Base-by-base conservation (phyloP, 2,797 vertebrate genomes). In the Chaetophractus vellerosus region DNA sequence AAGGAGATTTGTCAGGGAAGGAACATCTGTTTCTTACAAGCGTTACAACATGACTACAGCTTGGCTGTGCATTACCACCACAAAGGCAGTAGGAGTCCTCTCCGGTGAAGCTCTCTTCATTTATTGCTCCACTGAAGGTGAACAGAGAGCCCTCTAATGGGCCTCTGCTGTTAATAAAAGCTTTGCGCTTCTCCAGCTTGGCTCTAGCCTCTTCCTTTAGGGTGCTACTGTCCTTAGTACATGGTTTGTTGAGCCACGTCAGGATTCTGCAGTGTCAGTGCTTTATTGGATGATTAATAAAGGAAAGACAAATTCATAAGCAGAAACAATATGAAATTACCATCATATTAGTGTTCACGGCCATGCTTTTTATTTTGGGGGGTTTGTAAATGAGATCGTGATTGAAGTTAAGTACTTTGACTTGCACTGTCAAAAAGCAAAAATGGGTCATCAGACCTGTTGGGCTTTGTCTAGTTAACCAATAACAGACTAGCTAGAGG, bases 51-150 rank as follows among this genome's bases (percentile, higher is more conserved):
- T 98, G 98, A 98, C 98, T 98, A 99, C 98, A 98, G 98, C 98
- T 98, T 98, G 99, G 98, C 98, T 98, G 98, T 98, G 98, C 98
- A 98, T 98, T 98, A 98, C 98, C 98, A 98, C 98, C 98, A 97
- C 98, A 98, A 98, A 99, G 99, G 99, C 99, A 97, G 99, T 99
- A 99, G 99, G 99, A 99, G 99, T 99, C 99, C 98, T 98, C 98
- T 98, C 98, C 98, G 98, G 98, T 97, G 98, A 98, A 98, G 98
- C 99, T 98, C 99, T 99, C 99, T 99, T 99, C 99, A 99, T 99
- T 99, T 99, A 99, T 99, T 99, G 99, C 99, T 99, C 99, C 99
- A 99, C 97, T 99, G 99, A 99, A 99, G 99, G 99, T 99, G 99
- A 99, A 99, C 99, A 99, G 99, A 99, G 99, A 99, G 99, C 99